Conservation (phyloP, 2,113 vertebrate genomes). For the Halichoerus grypus region DNA sequence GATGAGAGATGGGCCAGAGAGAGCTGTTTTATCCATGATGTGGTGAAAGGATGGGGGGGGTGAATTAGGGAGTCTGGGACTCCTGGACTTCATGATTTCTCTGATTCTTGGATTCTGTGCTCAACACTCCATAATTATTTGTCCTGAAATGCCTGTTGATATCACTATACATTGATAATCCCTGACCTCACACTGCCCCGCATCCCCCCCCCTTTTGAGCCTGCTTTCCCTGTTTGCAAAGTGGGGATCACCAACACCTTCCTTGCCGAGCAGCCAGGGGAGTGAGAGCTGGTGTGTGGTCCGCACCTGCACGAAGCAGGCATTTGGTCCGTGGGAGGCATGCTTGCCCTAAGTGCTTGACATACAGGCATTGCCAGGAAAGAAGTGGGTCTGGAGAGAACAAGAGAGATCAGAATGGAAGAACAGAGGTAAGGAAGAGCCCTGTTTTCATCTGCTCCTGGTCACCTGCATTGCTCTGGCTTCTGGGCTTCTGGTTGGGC, state of each 20-base stretch:
- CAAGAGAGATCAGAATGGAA: not conserved
- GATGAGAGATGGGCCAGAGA: not conserved
- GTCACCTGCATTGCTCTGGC: not conserved
- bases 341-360: not conserved
- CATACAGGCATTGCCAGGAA: not conserved
- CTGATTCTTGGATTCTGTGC: not conserved
- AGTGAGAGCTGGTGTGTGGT: not conserved
- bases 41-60: accelerated
- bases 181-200: not conserved
- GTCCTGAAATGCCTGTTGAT: not conserved
- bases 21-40: accelerated
- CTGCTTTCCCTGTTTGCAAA: slow-evolving; percentile 1
- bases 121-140: not conserved
- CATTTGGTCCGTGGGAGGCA: accelerated
- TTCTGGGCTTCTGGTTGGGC: not conserved
- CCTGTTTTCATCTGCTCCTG: not conserved
- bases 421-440: not conserved
- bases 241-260: not conserved
- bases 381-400: not conserved
- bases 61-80: not conserved
- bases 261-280: not conserved
- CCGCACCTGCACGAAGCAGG: not conserved
- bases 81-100: not conserved
- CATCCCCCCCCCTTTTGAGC: not conserved
- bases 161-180: not conserved